Conservation (phyloP, 2,797 vertebrate genomes). For the Helostoma temminkii region DNA sequence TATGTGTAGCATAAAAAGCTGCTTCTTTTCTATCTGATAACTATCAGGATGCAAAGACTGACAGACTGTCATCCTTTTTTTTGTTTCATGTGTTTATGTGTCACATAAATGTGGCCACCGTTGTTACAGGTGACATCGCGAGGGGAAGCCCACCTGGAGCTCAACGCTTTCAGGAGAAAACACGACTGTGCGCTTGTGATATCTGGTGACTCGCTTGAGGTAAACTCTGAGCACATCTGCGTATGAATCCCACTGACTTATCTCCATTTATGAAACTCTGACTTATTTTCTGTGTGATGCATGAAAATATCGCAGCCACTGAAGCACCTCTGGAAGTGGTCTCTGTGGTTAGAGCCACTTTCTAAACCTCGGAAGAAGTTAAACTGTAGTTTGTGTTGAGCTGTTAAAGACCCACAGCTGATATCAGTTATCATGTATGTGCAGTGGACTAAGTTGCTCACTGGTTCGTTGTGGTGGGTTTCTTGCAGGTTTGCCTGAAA, state of each 20-base stretch:
- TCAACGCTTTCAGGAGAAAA: constrained; percentile 97
- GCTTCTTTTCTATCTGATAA: constrained; percentile 46
- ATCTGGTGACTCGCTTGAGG: constrained; percentile 97
- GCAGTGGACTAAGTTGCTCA: constrained; percentile 21
- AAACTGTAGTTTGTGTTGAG: constrained; percentile 53
- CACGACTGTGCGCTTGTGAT: constrained; percentile 97
- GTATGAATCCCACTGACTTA: constrained; percentile 13
- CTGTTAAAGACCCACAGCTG: constrained; percentile 22
- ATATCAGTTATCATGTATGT: constrained; percentile 42
- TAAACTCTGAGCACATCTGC: constrained; percentile 61
- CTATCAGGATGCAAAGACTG: constrained; percentile 32
- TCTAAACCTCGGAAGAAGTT: constrained; percentile 40
- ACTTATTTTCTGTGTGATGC: constrained; percentile 37
- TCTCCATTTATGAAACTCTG: constrained; percentile 46
- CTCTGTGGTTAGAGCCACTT: constrained; percentile 64
- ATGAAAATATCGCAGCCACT: constrained; percentile 36
- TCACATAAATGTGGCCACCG: constrained; percentile 43
- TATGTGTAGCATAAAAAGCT: constrained; percentile 30
- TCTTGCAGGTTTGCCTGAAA: constrained; percentile 90
- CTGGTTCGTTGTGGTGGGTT: background rate
- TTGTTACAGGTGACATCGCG: constrained; percentile 92
- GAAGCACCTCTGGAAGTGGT: constrained; percentile 63
- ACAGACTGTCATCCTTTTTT: constrained; percentile 30
- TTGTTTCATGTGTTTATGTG: background rate
- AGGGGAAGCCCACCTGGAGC: constrained; percentile 96